Conservation (phyloP, 2,888 invertebrate species). For the Lepidochitona cinerea region DNA sequence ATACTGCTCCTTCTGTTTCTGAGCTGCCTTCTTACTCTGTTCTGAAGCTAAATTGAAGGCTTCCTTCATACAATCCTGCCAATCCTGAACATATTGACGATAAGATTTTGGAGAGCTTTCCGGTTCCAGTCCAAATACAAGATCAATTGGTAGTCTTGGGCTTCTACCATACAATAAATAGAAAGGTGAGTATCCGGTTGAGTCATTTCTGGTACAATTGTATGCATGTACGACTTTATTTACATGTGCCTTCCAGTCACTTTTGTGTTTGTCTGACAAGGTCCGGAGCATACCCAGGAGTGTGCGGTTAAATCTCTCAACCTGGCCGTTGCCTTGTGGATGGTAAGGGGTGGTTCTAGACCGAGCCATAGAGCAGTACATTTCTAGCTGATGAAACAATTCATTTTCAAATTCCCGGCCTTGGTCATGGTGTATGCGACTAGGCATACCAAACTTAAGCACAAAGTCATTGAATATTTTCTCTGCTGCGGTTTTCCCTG, state of each 20-base stretch:
- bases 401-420: conserved; percentile 10
- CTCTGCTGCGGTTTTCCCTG: conserved; percentile 5
- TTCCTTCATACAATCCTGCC: neutral
- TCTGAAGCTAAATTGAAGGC: neutral
- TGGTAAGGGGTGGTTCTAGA: neutral
- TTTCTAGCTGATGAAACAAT: neutral
- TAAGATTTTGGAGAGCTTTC: neutral
- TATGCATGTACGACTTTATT: conserved; percentile 3
- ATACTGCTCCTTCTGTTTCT: neutral
- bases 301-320: neutral
- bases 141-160: neutral
- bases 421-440: neutral
- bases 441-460: conserved; percentile 6
- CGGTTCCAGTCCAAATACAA: neutral
- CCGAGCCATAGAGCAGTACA: neutral
- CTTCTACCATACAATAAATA: neutral
- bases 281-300: neutral
- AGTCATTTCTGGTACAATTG: neutral
- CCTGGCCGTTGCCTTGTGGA: neutral
- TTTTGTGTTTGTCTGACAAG: neutral
- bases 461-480: conserved; percentile 9
- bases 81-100: neutral
- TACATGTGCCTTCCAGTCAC: neutral
- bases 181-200: neutral
- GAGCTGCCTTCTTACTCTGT: neutral